Percentiles rank a stretch among this genome's conserved stretches.
These are phyloP conservation scores for Notodonta ziczac DNA, from an alignment of 2,888 invertebrate species.

Conservation along the genomic window DNA sequence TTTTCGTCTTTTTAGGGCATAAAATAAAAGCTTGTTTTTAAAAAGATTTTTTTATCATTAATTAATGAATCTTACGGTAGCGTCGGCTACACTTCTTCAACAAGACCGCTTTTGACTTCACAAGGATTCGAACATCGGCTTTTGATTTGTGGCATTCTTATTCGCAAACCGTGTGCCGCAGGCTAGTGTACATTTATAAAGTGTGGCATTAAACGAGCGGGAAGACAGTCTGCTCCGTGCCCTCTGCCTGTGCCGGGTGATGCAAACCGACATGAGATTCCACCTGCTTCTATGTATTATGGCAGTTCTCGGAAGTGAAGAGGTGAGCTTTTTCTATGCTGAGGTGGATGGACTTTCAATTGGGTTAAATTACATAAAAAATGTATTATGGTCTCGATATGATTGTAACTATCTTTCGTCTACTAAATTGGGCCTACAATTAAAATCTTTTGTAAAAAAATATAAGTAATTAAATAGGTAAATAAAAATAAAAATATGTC, in stretches of 20 bases:
- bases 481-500: too few relatives aligned
- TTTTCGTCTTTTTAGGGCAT: too few relatives aligned
- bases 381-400: too few relatives aligned
- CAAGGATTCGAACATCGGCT: not conserved
- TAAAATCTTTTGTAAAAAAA: too few relatives aligned
- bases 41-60: too few relatives aligned
- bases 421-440: too few relatives aligned
- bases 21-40: too few relatives aligned
- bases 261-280: slow-evolving; percentile 42
- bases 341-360: not conserved
- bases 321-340: slow-evolving; percentile 23
- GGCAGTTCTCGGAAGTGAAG: slow-evolving; percentile 20
- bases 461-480: too few relatives aligned
- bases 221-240: slow-evolving; percentile 42
- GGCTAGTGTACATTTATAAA: slow-evolving; percentile 33
- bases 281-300: slow-evolving; percentile 29
- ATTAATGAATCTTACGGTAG: too few relatives aligned
- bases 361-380: not conserved
- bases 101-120: too few relatives aligned
- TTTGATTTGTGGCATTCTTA: slow-evolving; percentile 19
- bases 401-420: too few relatives aligned
- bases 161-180: slow-evolving; percentile 42
- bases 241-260: slow-evolving; percentile 25
- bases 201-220: slow-evolving; percentile 40
- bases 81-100: too few relatives aligned